A percentile compares a stretch with the other conserved stretches of the same genome.
phyloP scores from a whole-genome alignment of 2,113 vertebrate species.

The Orcinus orca region DNA sequence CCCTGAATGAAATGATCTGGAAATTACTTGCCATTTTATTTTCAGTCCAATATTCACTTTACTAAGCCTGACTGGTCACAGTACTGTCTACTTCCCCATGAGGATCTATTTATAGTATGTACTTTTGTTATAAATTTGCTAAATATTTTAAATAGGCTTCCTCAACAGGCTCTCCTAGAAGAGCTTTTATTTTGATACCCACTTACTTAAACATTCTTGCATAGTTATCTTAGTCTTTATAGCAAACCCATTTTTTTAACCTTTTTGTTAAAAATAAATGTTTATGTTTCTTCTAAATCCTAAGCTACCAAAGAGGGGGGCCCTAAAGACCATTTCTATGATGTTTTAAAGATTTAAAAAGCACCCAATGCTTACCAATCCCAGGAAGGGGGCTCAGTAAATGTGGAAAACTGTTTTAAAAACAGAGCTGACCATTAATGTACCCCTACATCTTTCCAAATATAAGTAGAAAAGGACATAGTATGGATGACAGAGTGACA shows the following conservation, averaged over 20 bases:
- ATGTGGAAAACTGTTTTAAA: neutral
- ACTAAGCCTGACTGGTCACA: slow-evolving; percentile 7
- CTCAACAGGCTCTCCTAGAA: neutral
- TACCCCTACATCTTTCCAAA: neutral
- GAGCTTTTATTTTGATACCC: neutral
- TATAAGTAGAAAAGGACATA: neutral
- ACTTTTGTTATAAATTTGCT: slow-evolving; percentile 35
- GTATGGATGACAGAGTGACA: neutral
- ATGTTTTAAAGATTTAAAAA: neutral
- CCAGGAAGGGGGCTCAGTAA: neutral
- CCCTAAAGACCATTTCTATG: neutral
- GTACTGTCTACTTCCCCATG: neutral
- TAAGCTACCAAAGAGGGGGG: neutral
- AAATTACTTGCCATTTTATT: slow-evolving; percentile 35
- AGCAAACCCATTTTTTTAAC: neutral
- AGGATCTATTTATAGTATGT: slow-evolving; percentile 22
- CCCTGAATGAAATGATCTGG: neutral
- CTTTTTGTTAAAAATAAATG: neutral
- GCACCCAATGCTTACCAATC: neutral
- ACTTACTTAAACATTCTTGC: neutral
- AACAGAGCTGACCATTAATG: neutral
- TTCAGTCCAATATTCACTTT: slow-evolving; percentile 40
- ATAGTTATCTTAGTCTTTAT: slow-evolving; percentile 4
- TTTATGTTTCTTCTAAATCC: neutral
- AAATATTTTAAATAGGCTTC: slow-evolving; percentile 48